Evolutionary conservation across 2,888 invertebrate genomes (phyloP).

Genomic region (Tachystola acroxantha): DNA sequence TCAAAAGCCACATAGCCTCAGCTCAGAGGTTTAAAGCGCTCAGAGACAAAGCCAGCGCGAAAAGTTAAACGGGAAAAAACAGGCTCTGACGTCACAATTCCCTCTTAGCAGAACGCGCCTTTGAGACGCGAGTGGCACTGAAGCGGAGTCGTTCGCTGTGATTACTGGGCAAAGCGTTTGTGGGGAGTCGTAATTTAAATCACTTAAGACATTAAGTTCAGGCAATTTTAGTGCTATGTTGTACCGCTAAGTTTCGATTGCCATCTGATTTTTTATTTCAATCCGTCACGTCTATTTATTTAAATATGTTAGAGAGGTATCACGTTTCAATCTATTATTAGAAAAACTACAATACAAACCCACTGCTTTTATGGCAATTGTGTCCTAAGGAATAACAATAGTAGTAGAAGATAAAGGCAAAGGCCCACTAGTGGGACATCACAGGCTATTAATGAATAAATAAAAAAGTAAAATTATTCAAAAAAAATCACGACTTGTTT

Average conservation of each 20-base stretch:
- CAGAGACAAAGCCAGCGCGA: slow-evolving; percentile 18
- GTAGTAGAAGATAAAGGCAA: no score
- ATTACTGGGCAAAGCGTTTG: slow-evolving; percentile 22
- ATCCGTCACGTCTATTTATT: no score
- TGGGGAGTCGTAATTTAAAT: slow-evolving; percentile 24
- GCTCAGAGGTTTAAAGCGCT: not conserved
- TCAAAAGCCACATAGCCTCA: slow-evolving; percentile 18
- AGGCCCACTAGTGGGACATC: no score
- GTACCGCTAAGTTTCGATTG: not conserved
- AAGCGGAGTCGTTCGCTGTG: slow-evolving; percentile 17
- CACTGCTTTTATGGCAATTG: no score
- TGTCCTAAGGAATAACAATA: no score
- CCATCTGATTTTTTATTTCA: not conserved
- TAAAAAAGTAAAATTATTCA: no score
- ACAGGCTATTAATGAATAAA: no score
- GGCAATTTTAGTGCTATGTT: slow-evolving; percentile 11
- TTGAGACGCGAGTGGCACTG: slow-evolving; percentile 20
- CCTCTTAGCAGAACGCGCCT: slow-evolving; percentile 18
- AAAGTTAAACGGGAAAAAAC: slow-evolving; percentile 26
- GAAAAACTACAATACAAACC: no score
- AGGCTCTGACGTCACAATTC: slow-evolving; percentile 26
- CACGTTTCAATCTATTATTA: no score
- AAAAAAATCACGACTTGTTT: no score
- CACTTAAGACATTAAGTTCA: slow-evolving; percentile 22
- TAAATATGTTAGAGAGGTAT: no score